These are phyloP conservation scores for Emydoidea blandingii DNA, from an alignment of 2,797 vertebrate genomes.

Conservation along the genomic window DNA sequence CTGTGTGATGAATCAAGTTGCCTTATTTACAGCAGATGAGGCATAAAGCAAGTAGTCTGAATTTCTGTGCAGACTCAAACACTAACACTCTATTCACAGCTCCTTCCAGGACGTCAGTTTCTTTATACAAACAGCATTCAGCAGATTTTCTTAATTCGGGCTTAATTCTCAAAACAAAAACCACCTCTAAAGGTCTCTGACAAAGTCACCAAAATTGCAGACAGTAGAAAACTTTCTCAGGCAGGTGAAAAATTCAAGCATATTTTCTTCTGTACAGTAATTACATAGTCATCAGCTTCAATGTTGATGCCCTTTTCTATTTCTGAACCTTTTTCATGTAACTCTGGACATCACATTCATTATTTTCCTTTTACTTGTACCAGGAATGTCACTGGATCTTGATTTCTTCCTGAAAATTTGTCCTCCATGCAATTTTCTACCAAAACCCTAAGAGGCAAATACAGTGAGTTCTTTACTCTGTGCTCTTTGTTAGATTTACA, in stretches of 20 bases:
- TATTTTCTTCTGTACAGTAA: not conserved
- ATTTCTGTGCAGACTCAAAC: too few species aligned
- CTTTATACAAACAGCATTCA: accelerated
- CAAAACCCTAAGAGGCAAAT: too few species aligned
- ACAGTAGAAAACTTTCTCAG: not conserved
- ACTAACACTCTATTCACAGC: not conserved
- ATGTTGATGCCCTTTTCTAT: not conserved
- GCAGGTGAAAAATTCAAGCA: not conserved
- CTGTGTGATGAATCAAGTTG: too few species aligned
- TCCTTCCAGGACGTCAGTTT: not conserved
- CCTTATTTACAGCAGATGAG: too few species aligned
- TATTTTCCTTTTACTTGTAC: not conserved
- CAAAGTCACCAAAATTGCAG: not conserved
- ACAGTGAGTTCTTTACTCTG: not conserved
- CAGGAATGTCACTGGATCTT: not conserved
- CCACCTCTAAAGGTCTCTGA: not conserved
- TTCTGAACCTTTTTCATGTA: not conserved
- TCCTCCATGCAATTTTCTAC: not conserved
- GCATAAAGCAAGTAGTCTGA: too few species aligned
- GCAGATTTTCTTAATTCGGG: not conserved
- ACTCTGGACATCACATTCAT: not conserved
- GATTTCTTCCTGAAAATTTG: not conserved
- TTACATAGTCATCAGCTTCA: not conserved
- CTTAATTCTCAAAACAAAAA: not conserved
- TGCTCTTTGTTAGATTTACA: not conserved